Base-by-base conservation (phyloP, 2,113 vertebrate genomes). In the Lucifuga dentata region DNA sequence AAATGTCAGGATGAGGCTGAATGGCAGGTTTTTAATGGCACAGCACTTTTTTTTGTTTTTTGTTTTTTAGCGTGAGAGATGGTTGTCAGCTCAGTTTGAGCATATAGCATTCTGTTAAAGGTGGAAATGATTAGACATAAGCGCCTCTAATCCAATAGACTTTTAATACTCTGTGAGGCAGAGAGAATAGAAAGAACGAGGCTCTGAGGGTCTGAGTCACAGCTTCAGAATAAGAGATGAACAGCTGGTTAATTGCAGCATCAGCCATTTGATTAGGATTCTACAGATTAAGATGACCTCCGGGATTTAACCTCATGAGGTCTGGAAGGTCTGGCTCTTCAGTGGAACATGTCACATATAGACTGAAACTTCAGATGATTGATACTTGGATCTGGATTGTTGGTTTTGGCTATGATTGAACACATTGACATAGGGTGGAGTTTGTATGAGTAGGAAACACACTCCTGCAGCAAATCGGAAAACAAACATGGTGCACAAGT, bases 71-170 rank as follows among this genome's bases (percentile, higher is more conserved):
- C 52, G 17, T 11, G 5, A 59, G 51, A 48, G 49, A 38, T 50
- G 32, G 38, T 16, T 79, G 51, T 71, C 56, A 35, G 23, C 46
- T 80, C 70, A 78, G 61, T 82, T 74, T 65, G 17, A 63, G 59
- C 88, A 86, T 87, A 82, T 86, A 83, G 72, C 66, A 63, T 55
- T 76, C 63, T 57, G 61, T 67, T 52, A 38, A 68, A 21, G 75
- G 67, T 58, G 77, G 70, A 83, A 90, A 89, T 89, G 60, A 88
- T 89, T 87, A 90, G 70, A 38, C 49, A 36, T 83, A 89, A 91
- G 86, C 87, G 72, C 53, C 26, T 85, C 46, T 92, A 90, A 92
- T 91, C 88, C 89, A 70, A 84, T 86, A 64, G 49, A 50, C 24
- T 35, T 53, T 48, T 58, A 82, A 63, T 78, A 81, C 48, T 79